Evolutionary conservation across 2,113 vertebrate species (phyloP).

Genomic region (Erinaceus europaeus): DNA sequence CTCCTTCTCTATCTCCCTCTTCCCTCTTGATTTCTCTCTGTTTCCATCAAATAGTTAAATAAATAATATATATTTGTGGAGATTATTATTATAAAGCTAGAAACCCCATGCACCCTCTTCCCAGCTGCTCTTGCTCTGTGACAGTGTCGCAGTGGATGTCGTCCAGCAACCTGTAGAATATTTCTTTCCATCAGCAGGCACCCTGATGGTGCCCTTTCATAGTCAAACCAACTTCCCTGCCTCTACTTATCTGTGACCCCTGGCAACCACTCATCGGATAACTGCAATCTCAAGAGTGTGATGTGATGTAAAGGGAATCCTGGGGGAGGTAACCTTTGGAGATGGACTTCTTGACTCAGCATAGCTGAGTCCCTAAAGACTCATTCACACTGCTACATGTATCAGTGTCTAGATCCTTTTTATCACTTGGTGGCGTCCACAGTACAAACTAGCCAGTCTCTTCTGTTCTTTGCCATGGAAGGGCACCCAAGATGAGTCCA

Average conservation of each 20-base stretch:
- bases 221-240: background rate
- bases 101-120: background rate
- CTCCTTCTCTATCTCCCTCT: too few species aligned
- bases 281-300: slow-evolving; percentile 14
- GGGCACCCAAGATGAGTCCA: background rate
- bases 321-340: background rate
- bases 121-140: too few species aligned
- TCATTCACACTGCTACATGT: background rate
- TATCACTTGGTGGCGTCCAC: too few species aligned
- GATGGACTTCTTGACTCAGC: background rate
- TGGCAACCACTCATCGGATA: background rate
- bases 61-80: too few species aligned
- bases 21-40: too few species aligned
- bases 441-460: too few species aligned
- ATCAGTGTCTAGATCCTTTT: background rate
- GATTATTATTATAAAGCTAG: too few species aligned
- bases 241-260: background rate
- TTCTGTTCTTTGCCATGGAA: too few species aligned
- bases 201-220: background rate
- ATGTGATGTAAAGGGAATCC: background rate
- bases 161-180: too few species aligned
- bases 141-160: too few species aligned
- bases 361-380: background rate
- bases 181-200: background rate
- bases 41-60: too few species aligned